Conservation (phyloP, 2,113 vertebrate genomes). For the Dasyprocta punctata region DNA sequence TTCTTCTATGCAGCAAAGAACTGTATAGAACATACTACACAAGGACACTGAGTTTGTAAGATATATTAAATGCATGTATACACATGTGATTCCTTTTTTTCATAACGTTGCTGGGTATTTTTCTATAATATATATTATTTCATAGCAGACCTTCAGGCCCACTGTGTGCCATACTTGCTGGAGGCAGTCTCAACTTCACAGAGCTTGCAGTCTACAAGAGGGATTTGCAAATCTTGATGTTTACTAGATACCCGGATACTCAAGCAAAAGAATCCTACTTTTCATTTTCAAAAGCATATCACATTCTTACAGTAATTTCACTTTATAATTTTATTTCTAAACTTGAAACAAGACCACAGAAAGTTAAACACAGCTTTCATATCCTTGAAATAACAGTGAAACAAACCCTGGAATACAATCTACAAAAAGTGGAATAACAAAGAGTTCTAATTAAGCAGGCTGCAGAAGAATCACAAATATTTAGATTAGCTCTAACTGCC, state of each 20-base stretch:
- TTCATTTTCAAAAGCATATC: slow-evolving; percentile 44
- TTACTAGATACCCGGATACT: neutral
- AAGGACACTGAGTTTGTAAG: slow-evolving; percentile 3
- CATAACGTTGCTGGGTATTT: neutral
- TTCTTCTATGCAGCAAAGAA: neutral
- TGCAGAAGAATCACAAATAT: neutral
- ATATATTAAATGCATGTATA: neutral
- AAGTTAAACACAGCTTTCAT: slow-evolving; percentile 18
- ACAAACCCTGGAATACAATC: neutral
- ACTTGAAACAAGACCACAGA: slow-evolving; percentile 24
- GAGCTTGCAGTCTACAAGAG: neutral
- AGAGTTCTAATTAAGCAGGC: neutral
- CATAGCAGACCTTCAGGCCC: neutral
- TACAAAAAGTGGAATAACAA: neutral
- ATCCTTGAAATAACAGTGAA: neutral
- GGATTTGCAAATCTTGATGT: neutral
- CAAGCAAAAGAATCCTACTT: neutral
- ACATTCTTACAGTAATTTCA: neutral
- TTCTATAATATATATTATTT: neutral
- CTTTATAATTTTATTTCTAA: neutral
- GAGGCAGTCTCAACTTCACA: neutral
- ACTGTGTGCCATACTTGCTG: neutral
- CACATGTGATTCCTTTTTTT: neutral
- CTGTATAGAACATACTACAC: neutral
- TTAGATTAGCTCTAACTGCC: neutral